Percentiles rank a stretch among this genome's conserved stretches.
Conservation (phyloP, 2,797 vertebrate genomes). For the Poliocrania exsul region DNA sequence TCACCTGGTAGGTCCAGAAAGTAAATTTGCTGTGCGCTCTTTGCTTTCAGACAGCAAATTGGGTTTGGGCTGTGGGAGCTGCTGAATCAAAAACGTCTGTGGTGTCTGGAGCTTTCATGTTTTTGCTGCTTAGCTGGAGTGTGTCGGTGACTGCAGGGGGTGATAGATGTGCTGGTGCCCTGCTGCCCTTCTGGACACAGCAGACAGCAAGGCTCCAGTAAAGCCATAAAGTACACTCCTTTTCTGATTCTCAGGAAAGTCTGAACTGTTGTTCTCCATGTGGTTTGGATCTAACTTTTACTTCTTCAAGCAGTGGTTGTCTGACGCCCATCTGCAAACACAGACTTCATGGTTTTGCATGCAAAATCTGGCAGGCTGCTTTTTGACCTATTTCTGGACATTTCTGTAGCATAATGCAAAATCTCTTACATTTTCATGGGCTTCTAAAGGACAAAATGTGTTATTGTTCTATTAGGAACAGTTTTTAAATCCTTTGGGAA, state of each 20-base stretch:
- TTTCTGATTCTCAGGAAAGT: neutral
- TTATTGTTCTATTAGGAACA: neutral
- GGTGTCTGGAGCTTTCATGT: neutral
- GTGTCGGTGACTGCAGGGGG: neutral
- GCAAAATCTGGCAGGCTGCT: slow-evolving; percentile 1
- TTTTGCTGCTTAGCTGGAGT: neutral
- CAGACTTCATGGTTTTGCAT: neutral
- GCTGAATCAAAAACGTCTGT: neutral
- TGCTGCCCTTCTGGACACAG: neutral
- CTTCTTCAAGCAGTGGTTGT: neutral
- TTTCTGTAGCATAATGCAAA: slow-evolving; percentile 33
- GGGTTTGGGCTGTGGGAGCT: neutral
- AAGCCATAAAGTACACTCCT: neutral
- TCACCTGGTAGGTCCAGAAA: neutral
- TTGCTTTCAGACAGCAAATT: neutral
- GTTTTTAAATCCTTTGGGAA: neutral
- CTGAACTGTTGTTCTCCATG: slow-evolving; percentile 6
- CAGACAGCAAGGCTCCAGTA: neutral
- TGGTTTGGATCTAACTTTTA: slow-evolving; percentile 19
- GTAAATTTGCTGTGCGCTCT: neutral
- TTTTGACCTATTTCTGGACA: neutral
- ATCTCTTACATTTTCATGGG: neutral
- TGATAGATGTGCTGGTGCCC: neutral
- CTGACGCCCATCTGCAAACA: slow-evolving; percentile 18
- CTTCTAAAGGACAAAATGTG: neutral